These are phyloP conservation scores for Pangasius larnaudii DNA, from an alignment of 2,797 vertebrate species.

Conservation along the genomic window DNA sequence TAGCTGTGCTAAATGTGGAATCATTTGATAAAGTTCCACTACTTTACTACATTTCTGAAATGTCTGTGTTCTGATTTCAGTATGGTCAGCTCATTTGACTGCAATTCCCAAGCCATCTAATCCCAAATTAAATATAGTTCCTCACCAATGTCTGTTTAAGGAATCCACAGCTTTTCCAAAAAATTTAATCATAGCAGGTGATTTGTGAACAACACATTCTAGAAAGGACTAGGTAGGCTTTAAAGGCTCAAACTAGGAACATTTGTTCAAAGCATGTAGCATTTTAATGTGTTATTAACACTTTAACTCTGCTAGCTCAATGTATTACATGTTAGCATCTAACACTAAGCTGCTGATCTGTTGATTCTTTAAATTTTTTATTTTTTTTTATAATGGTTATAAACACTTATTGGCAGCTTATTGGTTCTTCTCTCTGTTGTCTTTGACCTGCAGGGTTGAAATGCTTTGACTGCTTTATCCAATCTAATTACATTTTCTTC, in stretches of 20 bases:
- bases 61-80: not conserved
- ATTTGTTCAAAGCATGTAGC: no score
- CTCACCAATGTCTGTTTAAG: not conserved
- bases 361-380: not conserved
- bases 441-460: not conserved
- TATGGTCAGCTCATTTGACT: not conserved
- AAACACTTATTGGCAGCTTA: conserved; percentile 6
- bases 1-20: not conserved
- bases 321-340: not conserved
- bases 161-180: not conserved
- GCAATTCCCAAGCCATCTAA: not conserved
- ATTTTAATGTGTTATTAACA: not conserved
- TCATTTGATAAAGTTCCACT: not conserved
- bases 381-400: not conserved
- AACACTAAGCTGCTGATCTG: not conserved
- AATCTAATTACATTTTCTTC: conserved; percentile 7
- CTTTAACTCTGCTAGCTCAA: not conserved
- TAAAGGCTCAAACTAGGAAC: not conserved
- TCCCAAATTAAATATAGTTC: not conserved
- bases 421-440: not conserved
- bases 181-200: not conserved
- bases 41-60: not conserved
- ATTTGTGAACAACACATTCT: not conserved
- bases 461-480: not conserved
- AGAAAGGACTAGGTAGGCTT: not conserved